Evolutionary conservation across 2,888 invertebrate genomes (phyloP), one percentile per base, ranked within the genome.

Genomic region (Noctua pronuba): DNA sequence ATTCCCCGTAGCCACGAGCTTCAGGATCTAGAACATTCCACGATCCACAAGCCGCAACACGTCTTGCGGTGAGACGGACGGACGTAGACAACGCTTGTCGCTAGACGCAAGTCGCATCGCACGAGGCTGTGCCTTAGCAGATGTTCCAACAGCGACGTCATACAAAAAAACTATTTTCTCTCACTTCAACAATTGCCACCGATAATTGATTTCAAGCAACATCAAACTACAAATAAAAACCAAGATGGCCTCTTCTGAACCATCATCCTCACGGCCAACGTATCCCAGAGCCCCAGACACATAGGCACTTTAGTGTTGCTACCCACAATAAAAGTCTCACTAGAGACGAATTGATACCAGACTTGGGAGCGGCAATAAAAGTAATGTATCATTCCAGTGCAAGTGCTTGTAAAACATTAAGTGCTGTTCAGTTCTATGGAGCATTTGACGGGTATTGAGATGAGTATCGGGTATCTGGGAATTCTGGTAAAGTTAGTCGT

Each of bases 381-480:
- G 35, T 80, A 75, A 84, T 74, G 84, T 81, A 77, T 81, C 77
- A 83, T 77, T 83, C 46, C 24, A 71, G 41, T 35, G 38, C 66
- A 73, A 83, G 84, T 78, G 78, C 75, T 75, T 79, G 73, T 84
- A 75, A 84, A 84, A 84, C 52, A 44, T 73, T 75, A 70, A 80
- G 76, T 83, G 67, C 64, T 83, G 3, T 83, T 80, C 35, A 83
- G 75, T 71, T 35, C 24, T 71, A 35, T 31, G 35, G 73, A 60
- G 52, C 64, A 64, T 80, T 80, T 73, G 49, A 55, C 60, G 52
- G 52, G n/a, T 66, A 71, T 52, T 65, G 66, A 44, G n/a, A 72
- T 62, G 62, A 65, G 46, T 44, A 41, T 58, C 28, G 24, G 28
- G 31, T 62, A 62, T 35, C 62, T 62, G 35, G 21, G 10, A 21